Conservation (phyloP, 2,113 vertebrate species). For the Cebidichthys violaceus region DNA sequence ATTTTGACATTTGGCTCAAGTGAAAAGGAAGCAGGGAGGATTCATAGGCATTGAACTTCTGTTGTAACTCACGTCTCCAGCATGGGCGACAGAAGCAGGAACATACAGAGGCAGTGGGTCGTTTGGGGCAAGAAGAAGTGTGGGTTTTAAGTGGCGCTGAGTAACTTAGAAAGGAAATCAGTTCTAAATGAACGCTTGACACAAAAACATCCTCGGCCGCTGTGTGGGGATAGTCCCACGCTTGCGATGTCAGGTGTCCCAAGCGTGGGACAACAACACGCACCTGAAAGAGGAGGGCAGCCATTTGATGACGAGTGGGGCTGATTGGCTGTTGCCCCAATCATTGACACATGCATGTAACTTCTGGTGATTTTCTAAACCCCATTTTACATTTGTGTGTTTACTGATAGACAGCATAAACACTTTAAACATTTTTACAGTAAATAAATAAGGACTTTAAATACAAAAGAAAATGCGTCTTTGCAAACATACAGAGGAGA, state of each 20-base stretch:
- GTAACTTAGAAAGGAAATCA: not conserved
- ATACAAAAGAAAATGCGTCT: not conserved
- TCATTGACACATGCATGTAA: not conserved
- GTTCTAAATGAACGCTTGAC: not conserved
- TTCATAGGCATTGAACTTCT: not conserved
- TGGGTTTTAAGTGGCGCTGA: not conserved
- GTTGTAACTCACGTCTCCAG: not conserved
- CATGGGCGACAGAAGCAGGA: not conserved
- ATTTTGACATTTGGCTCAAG: conserved; percentile 30
- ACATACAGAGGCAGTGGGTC: not conserved
- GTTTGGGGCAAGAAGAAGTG: not conserved
- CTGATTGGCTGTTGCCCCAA: not conserved
- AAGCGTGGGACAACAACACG: not conserved
- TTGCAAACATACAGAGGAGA: not conserved
- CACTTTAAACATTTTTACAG: not conserved
- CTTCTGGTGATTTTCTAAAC: not conserved
- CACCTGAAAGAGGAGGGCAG: not conserved
- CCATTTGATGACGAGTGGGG: not conserved
- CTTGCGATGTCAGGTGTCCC: not conserved
- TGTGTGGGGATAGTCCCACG: not conserved
- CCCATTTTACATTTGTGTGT: not conserved
- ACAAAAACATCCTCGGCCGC: not conserved
- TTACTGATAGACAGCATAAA: not conserved
- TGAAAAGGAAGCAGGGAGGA: not conserved
- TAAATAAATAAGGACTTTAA: not conserved